Evolutionary conservation across 2,797 vertebrate genomes (phyloP).

Genomic region (Alca torda): DNA sequence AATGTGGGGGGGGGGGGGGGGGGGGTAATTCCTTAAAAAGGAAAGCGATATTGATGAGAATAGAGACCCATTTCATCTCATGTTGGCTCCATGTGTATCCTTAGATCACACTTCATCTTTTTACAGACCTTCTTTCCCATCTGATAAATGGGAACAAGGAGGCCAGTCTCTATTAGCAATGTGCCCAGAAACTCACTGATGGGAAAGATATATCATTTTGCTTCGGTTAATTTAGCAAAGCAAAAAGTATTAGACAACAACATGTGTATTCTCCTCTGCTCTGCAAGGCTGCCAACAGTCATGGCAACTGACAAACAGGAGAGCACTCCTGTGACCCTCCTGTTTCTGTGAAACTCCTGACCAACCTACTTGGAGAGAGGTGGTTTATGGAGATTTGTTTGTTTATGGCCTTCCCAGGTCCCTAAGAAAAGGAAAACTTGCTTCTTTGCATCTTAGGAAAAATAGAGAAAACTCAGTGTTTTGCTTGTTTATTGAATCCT

Average conservation of each 20-base stretch:
- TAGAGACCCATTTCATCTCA: neutral
- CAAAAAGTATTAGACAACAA: neutral
- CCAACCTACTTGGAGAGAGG: neutral
- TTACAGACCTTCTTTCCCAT: neutral
- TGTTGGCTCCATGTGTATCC: neutral
- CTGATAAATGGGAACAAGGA: neutral
- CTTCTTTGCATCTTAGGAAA: neutral
- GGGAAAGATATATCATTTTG: neutral
- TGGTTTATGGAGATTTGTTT: neutral
- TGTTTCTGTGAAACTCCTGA: neutral
- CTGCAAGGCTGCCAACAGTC: neutral
- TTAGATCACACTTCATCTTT: neutral
- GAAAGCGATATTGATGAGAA: neutral
- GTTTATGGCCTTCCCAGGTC: neutral
- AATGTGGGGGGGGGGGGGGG: no score
- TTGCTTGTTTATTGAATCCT: slow-evolving; percentile 6
- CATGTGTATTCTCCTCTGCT: neutral
- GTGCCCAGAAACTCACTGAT: neutral
- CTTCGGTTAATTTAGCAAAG: neutral
- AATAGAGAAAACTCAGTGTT: neutral
- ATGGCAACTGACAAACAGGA: neutral
- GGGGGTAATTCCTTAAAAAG: neutral
- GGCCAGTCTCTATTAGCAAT: neutral
- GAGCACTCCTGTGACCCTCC: neutral
- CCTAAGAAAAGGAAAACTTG: neutral